Conservation (phyloP, 2,888 invertebrate species). For the Boloria euphrosyne region DNA sequence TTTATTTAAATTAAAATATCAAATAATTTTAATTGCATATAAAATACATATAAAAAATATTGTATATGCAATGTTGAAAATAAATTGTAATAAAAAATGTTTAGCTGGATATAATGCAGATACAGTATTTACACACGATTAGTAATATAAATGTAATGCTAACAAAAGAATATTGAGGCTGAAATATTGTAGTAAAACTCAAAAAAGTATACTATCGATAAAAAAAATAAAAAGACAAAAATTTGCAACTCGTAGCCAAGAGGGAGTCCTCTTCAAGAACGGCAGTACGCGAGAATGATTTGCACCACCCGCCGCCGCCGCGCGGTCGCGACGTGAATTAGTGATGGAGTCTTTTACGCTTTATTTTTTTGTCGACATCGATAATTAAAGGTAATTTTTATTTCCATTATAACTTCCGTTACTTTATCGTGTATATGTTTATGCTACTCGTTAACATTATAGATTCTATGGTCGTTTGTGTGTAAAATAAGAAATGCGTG, state of each 20-base stretch:
- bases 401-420: neutral
- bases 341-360: conserved; percentile 50
- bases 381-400: conserved; percentile 30
- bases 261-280: conserved; percentile 67
- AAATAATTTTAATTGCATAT: no score
- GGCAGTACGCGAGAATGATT: conserved; percentile 81
- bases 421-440: neutral
- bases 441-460: neutral
- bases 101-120: no score
- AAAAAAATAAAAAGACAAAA: conserved; percentile 54
- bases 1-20: no score
- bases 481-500: conserved; percentile 14
- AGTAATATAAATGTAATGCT: no score
- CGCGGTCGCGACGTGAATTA: conserved; percentile 71
- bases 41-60: no score
- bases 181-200: neutral
- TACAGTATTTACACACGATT: no score
- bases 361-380: conserved; percentile 53
- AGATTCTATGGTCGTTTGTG: neutral
- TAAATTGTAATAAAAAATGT: no score
- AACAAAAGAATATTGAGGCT: no score
- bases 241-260: conserved; percentile 57
- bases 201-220: conserved; percentile 61
- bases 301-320: conserved; percentile 73
- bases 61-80: no score